phyloP scores from a whole-genome alignment of 2,797 vertebrate genomes.

The Gadopsis marmoratus region DNA sequence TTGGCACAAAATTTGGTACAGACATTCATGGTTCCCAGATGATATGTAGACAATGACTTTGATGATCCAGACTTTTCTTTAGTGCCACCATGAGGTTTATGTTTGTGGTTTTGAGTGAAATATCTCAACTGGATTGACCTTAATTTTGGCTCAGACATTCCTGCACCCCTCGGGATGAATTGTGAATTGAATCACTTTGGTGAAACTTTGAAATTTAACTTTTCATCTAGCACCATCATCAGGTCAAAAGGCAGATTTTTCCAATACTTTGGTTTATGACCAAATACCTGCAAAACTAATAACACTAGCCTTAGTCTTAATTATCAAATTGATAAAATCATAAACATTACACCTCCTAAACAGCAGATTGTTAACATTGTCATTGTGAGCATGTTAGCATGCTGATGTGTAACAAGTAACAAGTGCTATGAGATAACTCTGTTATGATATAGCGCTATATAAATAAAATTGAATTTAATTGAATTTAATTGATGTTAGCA shows the following conservation, averaged over 20 bases:
- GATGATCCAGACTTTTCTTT: too few species aligned
- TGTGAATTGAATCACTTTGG: too few species aligned
- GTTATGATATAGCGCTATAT: too few species aligned
- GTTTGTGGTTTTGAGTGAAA: too few species aligned
- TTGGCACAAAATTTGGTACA: background rate
- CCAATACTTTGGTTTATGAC: background rate
- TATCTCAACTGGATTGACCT: too few species aligned
- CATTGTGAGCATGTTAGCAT: background rate
- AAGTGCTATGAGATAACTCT: too few species aligned
- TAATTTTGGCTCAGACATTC: too few species aligned
- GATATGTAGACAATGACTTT: too few species aligned
- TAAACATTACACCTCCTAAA: background rate
- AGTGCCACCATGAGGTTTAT: too few species aligned
- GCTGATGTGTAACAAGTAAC: too few species aligned
- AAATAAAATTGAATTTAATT: too few species aligned
- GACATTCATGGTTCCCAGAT: background rate
- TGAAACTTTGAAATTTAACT: background rate
- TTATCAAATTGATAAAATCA: background rate
- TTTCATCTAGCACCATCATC: background rate
- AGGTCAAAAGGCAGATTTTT: background rate
- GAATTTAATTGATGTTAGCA: conserved; percentile 13
- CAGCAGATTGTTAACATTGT: background rate
- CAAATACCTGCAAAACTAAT: background rate
- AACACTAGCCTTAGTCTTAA: background rate
- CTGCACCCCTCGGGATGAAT: background rate